These are phyloP conservation scores for Nasonia longicornis DNA, from an alignment of 1,140 invertebrate species.

Conservation along the genomic window DNA sequence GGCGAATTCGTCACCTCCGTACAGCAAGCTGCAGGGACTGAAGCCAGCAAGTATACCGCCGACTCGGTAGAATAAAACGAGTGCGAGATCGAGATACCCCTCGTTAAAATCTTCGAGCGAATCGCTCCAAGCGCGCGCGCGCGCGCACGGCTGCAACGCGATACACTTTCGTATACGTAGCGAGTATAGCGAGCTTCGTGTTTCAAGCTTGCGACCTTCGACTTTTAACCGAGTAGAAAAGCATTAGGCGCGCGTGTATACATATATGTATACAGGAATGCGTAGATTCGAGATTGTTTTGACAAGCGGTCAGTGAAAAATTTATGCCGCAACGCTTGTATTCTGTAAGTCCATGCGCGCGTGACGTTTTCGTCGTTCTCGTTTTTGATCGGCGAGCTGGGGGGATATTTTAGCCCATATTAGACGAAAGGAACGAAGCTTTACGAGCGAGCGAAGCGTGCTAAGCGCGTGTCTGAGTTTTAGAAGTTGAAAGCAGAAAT, in stretches of 20 bases:
- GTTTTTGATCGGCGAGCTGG: background rate
- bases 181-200: conserved; percentile 46
- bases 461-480: too few species aligned
- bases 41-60: too few species aligned
- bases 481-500: too few species aligned
- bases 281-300: conserved; percentile 50
- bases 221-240: background rate
- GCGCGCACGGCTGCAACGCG: conserved; percentile 4
- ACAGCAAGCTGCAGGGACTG: background rate
- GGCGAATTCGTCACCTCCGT: background rate
- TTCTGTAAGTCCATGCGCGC: conserved; percentile 31
- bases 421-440: conserved; percentile 58
- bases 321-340: conserved; percentile 48
- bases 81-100: too few species aligned
- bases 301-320: conserved; percentile 57
- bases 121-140: too few species aligned
- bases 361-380: background rate
- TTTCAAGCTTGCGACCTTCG: background rate
- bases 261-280: background rate
- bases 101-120: too few species aligned
- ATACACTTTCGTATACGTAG: too few species aligned
- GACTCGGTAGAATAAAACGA: too few species aligned
- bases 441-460: too few species aligned
- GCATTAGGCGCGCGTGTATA: background rate
- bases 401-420: conserved; percentile 57